Conservation (phyloP, 2,888 invertebrate genomes). For the Bedellia somnulentella region DNA sequence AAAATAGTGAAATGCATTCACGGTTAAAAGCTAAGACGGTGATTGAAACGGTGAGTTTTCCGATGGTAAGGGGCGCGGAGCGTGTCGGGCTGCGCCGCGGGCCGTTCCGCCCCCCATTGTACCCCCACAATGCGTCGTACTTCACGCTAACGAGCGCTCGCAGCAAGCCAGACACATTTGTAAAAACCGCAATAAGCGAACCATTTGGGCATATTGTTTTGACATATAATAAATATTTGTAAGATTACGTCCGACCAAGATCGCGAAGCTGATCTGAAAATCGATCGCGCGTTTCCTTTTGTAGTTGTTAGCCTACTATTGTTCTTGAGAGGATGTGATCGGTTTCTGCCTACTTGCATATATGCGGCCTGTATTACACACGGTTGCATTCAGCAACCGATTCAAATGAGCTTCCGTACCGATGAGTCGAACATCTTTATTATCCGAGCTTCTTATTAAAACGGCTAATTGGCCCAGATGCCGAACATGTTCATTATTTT, state of each 20-base stretch:
- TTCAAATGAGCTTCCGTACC: slow-evolving; percentile 13
- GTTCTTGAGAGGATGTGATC: slow-evolving; percentile 25
- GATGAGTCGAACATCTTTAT: slow-evolving; percentile 5
- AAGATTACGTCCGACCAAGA: slow-evolving; percentile 44
- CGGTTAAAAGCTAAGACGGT: too few species aligned
- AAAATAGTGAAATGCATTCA: too few species aligned
- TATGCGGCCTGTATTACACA: slow-evolving; percentile 41
- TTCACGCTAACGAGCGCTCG: slow-evolving; percentile 56
- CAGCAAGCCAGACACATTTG: slow-evolving; percentile 54
- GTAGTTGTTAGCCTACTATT: slow-evolving; percentile 22
- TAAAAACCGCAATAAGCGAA: slow-evolving; percentile 57
- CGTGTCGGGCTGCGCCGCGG: slow-evolving; percentile 27
- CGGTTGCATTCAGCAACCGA: slow-evolving; percentile 40
- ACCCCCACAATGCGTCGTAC: slow-evolving; percentile 51
- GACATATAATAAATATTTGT: slow-evolving; percentile 62
- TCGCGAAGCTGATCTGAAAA: slow-evolving; percentile 39
- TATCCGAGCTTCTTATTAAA: not conserved
- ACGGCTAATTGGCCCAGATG: too few species aligned
- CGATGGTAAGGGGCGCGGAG: too few species aligned
- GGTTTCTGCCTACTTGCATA: slow-evolving; percentile 15
- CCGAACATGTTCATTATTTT: too few species aligned
- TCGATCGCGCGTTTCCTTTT: slow-evolving; percentile 32
- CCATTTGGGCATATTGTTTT: slow-evolving; percentile 61
- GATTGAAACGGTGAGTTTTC: too few species aligned
- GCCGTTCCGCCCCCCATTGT: slow-evolving; percentile 48